A percentile compares a stretch with the other conserved stretches of the same genome.
Evolutionary conservation across 2,888 invertebrate genomes (phyloP).

Genomic region (Gasteruption jaculator): DNA sequence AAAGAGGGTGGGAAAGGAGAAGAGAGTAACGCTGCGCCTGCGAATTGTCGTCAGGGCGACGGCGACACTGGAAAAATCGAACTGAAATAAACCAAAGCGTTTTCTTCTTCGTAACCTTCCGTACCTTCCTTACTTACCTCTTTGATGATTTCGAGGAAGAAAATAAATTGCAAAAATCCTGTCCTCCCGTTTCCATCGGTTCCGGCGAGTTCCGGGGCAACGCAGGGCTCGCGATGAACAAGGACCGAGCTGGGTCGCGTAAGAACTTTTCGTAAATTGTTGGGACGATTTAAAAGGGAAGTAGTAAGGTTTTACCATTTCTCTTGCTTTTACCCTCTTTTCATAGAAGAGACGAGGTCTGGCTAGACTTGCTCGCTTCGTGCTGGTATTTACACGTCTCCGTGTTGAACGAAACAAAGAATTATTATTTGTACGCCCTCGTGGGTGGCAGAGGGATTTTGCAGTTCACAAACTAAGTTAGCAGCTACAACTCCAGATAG

Average conservation of each 20-base stretch:
- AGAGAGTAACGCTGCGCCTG: constrained; percentile 45
- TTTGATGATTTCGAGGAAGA: too few relatives aligned
- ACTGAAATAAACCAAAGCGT: constrained; percentile 50
- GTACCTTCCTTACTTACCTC: background rate
- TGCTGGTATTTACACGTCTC: constrained; percentile 48
- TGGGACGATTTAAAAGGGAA: too few relatives aligned
- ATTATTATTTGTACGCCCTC: constrained; percentile 49
- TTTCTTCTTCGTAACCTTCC: constrained; percentile 37
- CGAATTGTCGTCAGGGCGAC: constrained; percentile 51
- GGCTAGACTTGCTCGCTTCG: too few relatives aligned
- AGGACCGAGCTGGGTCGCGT: too few relatives aligned
- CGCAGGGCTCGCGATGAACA: too few relatives aligned
- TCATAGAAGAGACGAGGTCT: constrained; percentile 18
- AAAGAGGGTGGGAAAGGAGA: constrained; percentile 25
- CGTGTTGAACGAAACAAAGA: constrained; percentile 45
- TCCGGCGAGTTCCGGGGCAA: too few relatives aligned
- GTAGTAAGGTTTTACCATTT: constrained; percentile 17
- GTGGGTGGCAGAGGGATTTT: constrained; percentile 47
- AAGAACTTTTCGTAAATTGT: too few relatives aligned
- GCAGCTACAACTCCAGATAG: constrained; percentile 40
- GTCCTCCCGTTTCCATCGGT: too few relatives aligned
- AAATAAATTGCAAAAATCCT: too few relatives aligned
- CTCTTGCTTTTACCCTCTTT: constrained; percentile 19
- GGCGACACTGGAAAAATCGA: constrained; percentile 51
- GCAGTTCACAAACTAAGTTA: constrained; percentile 50